These are phyloP conservation scores for Pandemis heparana DNA, from an alignment of 2,888 invertebrate genomes.

Conservation along the genomic window DNA sequence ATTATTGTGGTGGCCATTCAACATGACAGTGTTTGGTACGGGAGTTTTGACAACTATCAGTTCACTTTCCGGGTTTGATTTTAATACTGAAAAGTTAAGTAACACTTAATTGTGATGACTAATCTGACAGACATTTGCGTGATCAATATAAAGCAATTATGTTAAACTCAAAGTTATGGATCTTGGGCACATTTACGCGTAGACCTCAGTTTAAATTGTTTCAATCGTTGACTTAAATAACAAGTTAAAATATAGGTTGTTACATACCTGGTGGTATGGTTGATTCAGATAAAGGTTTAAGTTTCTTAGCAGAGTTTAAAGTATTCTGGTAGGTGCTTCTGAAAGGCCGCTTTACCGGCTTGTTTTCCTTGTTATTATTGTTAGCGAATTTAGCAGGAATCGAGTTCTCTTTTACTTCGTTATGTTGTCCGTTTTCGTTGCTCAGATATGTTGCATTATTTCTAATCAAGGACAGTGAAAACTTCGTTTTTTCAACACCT, in stretches of 20 bases:
- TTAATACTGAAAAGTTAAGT: conserved; percentile 49
- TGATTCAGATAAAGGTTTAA: conserved; percentile 71
- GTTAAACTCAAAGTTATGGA: neutral
- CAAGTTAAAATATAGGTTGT: neutral
- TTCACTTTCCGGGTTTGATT: conserved; percentile 53
- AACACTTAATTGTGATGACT: neutral
- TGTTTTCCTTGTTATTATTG: conserved; percentile 75
- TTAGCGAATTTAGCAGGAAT: conserved; percentile 55
- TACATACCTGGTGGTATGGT: conserved; percentile 64
- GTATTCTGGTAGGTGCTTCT: conserved; percentile 72
- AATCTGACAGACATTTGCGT: neutral
- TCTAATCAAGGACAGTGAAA: conserved; percentile 75
- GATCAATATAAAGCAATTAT: neutral
- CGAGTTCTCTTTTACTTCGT: conserved; percentile 61
- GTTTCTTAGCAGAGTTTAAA: conserved; percentile 74
- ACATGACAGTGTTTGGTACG: conserved; percentile 74
- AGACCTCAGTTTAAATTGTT: too few relatives aligned
- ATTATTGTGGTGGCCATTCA: conserved; percentile 83
- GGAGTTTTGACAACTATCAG: conserved; percentile 64
- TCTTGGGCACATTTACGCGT: neutral
- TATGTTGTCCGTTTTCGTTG: conserved; percentile 66
- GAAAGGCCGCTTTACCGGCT: conserved; percentile 71
- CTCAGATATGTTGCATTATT: conserved; percentile 76
- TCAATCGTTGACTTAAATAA: neutral
- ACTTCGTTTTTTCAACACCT: conserved; percentile 75